These are phyloP conservation scores for Aphidius ervi DNA, from an alignment of 1,140 invertebrate species.

Conservation along the genomic window DNA sequence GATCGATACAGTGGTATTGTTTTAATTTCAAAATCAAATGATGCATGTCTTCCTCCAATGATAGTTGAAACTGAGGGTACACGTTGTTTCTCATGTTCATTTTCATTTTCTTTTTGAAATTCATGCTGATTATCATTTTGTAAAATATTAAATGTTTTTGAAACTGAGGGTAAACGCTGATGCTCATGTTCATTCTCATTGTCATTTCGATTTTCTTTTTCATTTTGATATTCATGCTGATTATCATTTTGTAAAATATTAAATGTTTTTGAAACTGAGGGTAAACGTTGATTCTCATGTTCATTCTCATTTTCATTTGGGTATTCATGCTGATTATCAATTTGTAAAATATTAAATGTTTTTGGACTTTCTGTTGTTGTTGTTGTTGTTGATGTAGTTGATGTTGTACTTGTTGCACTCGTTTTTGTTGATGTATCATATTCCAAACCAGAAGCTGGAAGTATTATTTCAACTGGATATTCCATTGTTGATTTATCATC, in stretches of 20 bases:
- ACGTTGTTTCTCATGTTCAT: background rate
- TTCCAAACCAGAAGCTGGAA: background rate
- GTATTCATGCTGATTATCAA: background rate
- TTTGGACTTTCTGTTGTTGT: too few relatives aligned
- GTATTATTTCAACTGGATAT: background rate
- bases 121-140: background rate
- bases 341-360: too few relatives aligned
- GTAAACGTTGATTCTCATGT: background rate
- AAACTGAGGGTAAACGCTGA: background rate
- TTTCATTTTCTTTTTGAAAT: background rate
- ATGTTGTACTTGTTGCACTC: background rate
- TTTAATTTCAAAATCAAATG: conserved; percentile 20
- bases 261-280: background rate
- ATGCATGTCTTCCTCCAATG: conserved; percentile 6
- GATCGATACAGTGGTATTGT: conserved; percentile 2
- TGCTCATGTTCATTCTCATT: background rate
- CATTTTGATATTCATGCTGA: background rate
- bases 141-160: too few relatives aligned
- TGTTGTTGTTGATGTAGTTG: too few relatives aligned
- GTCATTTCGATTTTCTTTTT: too few relatives aligned
- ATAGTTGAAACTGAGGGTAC: background rate
- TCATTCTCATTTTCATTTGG: background rate
- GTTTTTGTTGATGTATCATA: background rate
- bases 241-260: too few relatives aligned
- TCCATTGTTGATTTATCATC: background rate